phyloP scores from a whole-genome alignment of 2,797 vertebrate species.

The Scleropages formosus region DNA sequence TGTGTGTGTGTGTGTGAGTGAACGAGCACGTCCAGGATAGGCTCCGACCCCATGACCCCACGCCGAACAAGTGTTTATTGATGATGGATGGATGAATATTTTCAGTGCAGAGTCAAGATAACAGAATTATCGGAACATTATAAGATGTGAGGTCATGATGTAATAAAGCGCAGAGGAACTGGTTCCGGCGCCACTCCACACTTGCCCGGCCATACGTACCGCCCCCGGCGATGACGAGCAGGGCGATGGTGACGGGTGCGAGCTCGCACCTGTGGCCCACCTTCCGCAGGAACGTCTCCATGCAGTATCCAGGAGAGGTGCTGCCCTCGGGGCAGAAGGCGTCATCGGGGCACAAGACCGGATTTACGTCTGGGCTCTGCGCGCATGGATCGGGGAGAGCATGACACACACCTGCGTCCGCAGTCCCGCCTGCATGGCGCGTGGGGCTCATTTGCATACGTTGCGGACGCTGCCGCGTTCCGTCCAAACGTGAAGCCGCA shows the following conservation, averaged over 20 bases:
- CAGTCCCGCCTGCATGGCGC: no score
- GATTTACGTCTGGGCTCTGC: slow-evolving; percentile 81
- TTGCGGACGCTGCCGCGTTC: no score
- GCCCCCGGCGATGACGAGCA: slow-evolving; percentile 73
- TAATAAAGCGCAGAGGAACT: neutral
- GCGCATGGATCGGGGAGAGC: neutral
- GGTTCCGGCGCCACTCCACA: neutral
- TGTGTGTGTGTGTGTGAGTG: no score
- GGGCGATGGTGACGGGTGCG: slow-evolving; percentile 73
- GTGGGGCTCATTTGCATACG: no score
- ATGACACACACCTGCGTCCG: neutral
- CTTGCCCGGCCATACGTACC: slow-evolving; percentile 60
- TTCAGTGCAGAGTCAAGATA: no score
- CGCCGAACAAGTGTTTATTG: no score
- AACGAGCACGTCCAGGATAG: no score
- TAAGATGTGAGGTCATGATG: no score
- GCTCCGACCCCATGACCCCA: no score
- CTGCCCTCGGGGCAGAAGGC: slow-evolving; percentile 84
- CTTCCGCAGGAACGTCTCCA: slow-evolving; percentile 84
- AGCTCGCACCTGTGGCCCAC: slow-evolving; percentile 76
- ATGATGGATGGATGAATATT: no score
- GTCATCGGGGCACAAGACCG: slow-evolving; percentile 76
- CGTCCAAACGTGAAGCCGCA: no score
- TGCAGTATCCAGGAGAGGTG: slow-evolving; percentile 76
- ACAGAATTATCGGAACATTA: no score